A percentile compares a stretch with the other conserved stretches of the same genome.
phyloP scores from a whole-genome alignment of 2,113 vertebrate genomes.

The Leucosticte australis region DNA sequence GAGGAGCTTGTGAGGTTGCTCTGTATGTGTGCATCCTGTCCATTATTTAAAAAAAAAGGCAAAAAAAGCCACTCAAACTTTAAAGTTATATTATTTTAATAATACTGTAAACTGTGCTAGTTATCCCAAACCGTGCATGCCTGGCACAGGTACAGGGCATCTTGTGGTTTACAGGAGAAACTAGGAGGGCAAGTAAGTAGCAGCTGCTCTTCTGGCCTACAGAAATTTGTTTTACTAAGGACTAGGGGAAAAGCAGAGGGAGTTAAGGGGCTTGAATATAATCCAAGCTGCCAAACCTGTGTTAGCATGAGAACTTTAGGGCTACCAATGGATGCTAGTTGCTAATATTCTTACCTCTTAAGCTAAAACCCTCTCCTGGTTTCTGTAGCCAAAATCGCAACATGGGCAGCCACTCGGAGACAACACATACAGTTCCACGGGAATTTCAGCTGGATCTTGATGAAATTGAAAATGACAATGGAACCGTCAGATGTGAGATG shows the following conservation, averaged over 20 bases:
- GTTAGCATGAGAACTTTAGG: slow-evolving; percentile 20
- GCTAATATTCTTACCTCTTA: neutral
- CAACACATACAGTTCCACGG: slow-evolving; percentile 83
- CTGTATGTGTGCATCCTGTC: neutral
- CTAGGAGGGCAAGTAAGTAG: neutral
- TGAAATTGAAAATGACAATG: slow-evolving; percentile 93
- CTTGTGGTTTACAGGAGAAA: neutral
- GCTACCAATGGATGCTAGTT: slow-evolving; percentile 3
- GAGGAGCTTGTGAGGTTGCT: neutral
- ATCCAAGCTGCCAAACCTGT: slow-evolving; percentile 45
- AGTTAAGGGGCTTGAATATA: slow-evolving; percentile 21
- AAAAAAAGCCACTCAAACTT: neutral
- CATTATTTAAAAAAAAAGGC: neutral
- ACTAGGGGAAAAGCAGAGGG: neutral
- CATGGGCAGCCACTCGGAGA: slow-evolving; percentile 83
- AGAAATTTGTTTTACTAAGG: neutral
- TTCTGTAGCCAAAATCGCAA: slow-evolving; percentile 87
- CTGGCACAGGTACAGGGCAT: neutral
- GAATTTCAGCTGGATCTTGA: slow-evolving; percentile 98
- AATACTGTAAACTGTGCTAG: neutral
- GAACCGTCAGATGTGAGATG: slow-evolving; percentile 87
- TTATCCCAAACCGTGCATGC: neutral
- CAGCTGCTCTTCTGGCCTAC: neutral
- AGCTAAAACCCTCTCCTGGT: slow-evolving; percentile 19
- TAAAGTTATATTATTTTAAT: neutral